Conservation (phyloP, 2,888 invertebrate genomes). For the Bimastos eiseni region DNA sequence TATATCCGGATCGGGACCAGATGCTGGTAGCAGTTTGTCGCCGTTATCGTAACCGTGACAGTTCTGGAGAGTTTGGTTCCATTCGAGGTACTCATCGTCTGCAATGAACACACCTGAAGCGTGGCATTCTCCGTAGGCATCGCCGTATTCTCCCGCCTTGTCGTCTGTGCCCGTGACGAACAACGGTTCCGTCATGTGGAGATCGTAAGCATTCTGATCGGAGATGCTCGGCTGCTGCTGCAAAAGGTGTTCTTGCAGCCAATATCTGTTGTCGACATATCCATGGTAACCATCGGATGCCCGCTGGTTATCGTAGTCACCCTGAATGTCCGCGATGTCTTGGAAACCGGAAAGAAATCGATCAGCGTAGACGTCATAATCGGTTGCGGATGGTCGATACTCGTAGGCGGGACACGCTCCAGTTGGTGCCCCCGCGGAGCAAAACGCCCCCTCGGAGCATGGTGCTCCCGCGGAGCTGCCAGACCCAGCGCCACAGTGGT, state of each 20-base stretch:
- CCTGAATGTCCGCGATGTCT: not conserved
- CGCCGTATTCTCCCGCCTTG: not conserved
- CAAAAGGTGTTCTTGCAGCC: not conserved
- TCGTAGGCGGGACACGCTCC: not conserved
- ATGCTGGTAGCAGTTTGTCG: not conserved
- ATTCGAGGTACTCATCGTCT: not conserved
- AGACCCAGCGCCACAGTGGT: not conserved
- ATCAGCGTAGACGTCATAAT: not conserved
- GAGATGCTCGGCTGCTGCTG: not conserved
- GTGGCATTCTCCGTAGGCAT: not conserved
- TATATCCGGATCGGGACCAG: not conserved
- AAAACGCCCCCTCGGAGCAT: not conserved
- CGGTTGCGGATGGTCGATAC: not conserved
- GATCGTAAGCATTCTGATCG: not conserved
- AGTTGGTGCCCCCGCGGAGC: too few relatives aligned
- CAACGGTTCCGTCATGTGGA: not conserved
- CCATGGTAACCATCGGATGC: not conserved
- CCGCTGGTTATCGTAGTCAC: not conserved
- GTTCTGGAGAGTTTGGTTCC: not conserved
- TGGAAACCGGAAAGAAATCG: not conserved
- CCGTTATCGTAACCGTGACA: not conserved
- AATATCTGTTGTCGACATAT: not conserved
- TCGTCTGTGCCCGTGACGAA: not conserved
- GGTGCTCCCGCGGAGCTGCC: not conserved
- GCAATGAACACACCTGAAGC: not conserved